Conservation (phyloP, 1,140 invertebrate genomes). For the Macrocentrus cingulum region DNA sequence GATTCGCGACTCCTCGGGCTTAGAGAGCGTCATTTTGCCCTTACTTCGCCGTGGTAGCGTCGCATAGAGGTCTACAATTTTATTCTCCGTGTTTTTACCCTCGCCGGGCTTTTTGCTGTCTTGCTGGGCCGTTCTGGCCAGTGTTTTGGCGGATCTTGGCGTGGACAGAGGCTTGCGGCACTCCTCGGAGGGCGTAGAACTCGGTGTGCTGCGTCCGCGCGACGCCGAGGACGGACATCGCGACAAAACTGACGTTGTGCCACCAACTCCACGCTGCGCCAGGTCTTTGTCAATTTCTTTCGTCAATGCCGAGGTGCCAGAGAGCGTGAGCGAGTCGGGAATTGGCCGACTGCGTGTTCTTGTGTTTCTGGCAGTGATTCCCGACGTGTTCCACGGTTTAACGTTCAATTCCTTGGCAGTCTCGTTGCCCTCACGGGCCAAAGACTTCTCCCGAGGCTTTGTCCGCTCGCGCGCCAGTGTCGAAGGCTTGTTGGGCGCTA, state of each 20-base stretch:
- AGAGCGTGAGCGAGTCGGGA: constrained; percentile 55
- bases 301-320: constrained; percentile 51
- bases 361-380: constrained; percentile 4
- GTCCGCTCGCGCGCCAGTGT: constrained; percentile 58
- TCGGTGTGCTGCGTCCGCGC: constrained; percentile 62
- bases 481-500: constrained; percentile 52
- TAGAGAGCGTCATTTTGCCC: constrained; percentile 35
- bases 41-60: constrained; percentile 71
- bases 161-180: constrained; percentile 63
- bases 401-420: not conserved
- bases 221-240: constrained; percentile 19
- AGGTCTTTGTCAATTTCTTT: constrained; percentile 53
- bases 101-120: constrained; percentile 40
- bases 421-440: not conserved
- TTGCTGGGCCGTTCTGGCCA: constrained; percentile 32
- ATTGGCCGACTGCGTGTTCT: constrained; percentile 56
- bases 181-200: constrained; percentile 68
- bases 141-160: constrained; percentile 12
- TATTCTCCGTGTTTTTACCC: constrained; percentile 56
- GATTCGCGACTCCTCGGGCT: constrained; percentile 41
- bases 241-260: constrained; percentile 19
- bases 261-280: constrained; percentile 38
- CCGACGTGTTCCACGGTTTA: constrained; percentile 7
- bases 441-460: constrained; percentile 58
- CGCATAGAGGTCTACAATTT: constrained; percentile 70